A percentile compares a stretch with the other conserved stretches of the same genome.
Conservation (phyloP, 2,888 invertebrate species). For the Sicus ferrugineus region DNA sequence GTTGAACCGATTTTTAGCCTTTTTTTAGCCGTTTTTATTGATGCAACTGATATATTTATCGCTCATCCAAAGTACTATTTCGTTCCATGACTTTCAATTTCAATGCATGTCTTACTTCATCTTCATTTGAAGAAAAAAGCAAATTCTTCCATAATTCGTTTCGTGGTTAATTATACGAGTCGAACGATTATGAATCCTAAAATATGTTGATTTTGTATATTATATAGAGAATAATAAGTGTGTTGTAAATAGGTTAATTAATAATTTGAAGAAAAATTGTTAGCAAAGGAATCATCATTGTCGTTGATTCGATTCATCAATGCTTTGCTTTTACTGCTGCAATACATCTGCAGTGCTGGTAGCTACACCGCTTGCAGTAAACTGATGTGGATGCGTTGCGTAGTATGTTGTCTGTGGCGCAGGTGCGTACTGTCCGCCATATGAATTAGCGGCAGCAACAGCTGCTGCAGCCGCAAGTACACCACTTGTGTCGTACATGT, state of each 20-base stretch:
- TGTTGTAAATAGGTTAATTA: constrained; percentile 35
- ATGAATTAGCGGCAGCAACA: constrained; percentile 61
- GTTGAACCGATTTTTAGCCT: too few relatives aligned
- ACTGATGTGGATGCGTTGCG: constrained; percentile 55
- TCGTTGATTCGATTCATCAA: constrained; percentile 32
- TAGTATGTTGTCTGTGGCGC: constrained; percentile 55
- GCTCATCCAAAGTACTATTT: too few relatives aligned
- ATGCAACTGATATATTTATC: too few relatives aligned
- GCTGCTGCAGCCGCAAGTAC: constrained; percentile 58
- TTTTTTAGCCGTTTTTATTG: too few relatives aligned
- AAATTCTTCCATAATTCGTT: constrained; percentile 20
- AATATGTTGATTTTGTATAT: constrained; percentile 35
- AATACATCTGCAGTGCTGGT: constrained; percentile 40
- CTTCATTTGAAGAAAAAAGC: too few relatives aligned
- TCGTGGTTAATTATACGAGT: constrained; percentile 31
- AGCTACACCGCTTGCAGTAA: constrained; percentile 47
- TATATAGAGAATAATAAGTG: constrained; percentile 36
- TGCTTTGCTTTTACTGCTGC: constrained; percentile 39
- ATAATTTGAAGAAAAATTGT: constrained; percentile 36
- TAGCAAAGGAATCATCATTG: constrained; percentile 27
- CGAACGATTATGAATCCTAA: constrained; percentile 32
- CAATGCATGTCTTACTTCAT: too few relatives aligned
- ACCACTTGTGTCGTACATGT: constrained; percentile 62
- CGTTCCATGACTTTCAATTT: too few relatives aligned
- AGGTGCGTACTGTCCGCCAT: constrained; percentile 59